These are phyloP conservation scores for Hippocampus mohnikei DNA, from an alignment of 2,113 vertebrate genomes.

Conservation along the genomic window DNA sequence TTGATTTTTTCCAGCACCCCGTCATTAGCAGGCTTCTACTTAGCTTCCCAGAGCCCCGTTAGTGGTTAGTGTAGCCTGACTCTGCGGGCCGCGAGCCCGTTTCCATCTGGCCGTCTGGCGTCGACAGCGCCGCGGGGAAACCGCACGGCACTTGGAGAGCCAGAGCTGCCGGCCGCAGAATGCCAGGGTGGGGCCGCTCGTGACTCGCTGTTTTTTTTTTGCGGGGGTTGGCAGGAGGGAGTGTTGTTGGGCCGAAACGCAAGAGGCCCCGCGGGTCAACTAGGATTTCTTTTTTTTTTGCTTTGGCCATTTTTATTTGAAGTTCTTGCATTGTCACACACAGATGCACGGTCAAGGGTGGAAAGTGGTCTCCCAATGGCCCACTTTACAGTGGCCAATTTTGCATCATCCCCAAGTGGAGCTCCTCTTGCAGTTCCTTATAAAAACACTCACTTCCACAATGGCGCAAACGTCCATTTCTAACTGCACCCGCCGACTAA, in stretches of 20 bases:
- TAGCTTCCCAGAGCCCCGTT: constrained; percentile 53
- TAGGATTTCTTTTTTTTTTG: constrained; percentile 9
- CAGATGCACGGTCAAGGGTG: neutral
- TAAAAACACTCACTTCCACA: no score
- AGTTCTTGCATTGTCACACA: neutral
- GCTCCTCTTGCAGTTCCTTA: no score
- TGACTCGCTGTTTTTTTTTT: constrained; percentile 24
- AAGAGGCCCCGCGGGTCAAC: constrained; percentile 17
- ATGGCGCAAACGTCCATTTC: no score
- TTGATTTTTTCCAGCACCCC: constrained; percentile 46
- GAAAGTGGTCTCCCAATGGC: no score
- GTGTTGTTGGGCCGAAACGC: constrained; percentile 14
- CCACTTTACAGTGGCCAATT: no score
- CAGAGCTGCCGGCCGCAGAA: constrained; percentile 53
- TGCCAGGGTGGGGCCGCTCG: constrained; percentile 58
- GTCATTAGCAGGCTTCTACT: constrained; percentile 61
- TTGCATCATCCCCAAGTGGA: no score
- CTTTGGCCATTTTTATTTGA: neutral
- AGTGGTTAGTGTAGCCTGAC: constrained; percentile 54
- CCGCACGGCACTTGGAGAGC: constrained; percentile 49
- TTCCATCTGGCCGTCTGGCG: constrained; percentile 70
- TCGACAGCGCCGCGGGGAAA: constrained; percentile 59
- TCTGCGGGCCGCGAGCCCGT: constrained; percentile 54
- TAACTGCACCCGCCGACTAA: no score
- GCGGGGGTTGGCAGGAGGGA: neutral